phyloP scores from a whole-genome alignment of 1,140 invertebrate species.

The Rhyacophila brunnea region DNA sequence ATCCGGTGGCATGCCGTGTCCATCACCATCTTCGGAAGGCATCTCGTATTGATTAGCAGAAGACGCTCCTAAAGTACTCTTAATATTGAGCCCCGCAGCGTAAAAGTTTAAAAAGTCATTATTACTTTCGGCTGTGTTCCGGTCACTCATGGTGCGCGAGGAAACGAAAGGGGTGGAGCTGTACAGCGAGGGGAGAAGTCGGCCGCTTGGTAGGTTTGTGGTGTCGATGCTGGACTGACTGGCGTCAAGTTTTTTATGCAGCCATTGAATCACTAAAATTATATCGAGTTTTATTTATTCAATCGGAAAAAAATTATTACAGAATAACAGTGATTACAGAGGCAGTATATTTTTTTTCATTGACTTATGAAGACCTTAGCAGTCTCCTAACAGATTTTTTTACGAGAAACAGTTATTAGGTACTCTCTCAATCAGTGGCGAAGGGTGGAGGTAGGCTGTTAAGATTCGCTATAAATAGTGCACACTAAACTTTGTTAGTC shows the following conservation, averaged over 20 bases:
- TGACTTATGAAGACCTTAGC: too few relatives aligned
- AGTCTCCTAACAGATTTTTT: too few relatives aligned
- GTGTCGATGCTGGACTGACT: constrained; percentile 34
- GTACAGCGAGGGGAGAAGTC: background rate
- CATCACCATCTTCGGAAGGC: background rate
- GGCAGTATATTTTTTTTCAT: too few relatives aligned
- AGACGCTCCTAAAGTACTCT: background rate
- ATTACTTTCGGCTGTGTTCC: constrained; percentile 37
- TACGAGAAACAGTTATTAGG: too few relatives aligned
- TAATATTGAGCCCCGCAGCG: constrained; percentile 34
- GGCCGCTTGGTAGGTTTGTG: constrained; percentile 32
- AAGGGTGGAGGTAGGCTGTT: too few relatives aligned
- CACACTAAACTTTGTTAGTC: too few relatives aligned
- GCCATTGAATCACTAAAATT: constrained; percentile 53
- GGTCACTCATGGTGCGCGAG: constrained; percentile 37
- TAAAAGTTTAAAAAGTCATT: constrained; percentile 50
- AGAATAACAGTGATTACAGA: too few relatives aligned
- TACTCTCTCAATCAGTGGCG: too few relatives aligned
- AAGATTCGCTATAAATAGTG: too few relatives aligned
- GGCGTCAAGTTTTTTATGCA: constrained; percentile 51
- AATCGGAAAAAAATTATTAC: too few relatives aligned
- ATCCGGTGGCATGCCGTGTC: background rate
- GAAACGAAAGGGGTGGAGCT: constrained; percentile 48
- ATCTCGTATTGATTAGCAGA: background rate
- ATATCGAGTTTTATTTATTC: too few relatives aligned